Evolutionary conservation across 2,797 vertebrate genomes (phyloP), one percentile per base, ranked within the genome.

Genomic region (Siniperca obscura): DNA sequence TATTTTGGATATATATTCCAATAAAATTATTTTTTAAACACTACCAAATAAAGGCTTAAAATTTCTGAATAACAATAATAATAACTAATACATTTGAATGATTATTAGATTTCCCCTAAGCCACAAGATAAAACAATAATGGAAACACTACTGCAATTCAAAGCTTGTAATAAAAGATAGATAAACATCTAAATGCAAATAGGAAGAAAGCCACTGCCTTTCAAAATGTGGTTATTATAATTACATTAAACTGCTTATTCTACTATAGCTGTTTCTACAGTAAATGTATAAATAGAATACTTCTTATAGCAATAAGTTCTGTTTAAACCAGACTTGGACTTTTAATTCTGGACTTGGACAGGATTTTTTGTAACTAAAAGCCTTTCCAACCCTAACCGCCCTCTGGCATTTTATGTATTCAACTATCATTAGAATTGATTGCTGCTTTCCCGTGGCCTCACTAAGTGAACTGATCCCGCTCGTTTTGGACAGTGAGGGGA

Each of bases 391-490:
- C 9, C 36, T 19, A 53, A 21, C 62, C 13, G 22, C 68, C 55
- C 60, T 50, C 22, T 64, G 52, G n/a, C 79, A 42, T 67, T 70
- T 74, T 74, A 67, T 80, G 74, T 83, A 82, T 74, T 84, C 30
- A 30, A 69, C 86, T 85, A 84, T 87, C 79, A 81, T 84, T 82
- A 83, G 40, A 81, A 30, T 3, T 71, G 77, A 86, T 90, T 85
- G 80, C 60, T 66, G 78, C 81, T 90, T 78, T 82, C 86, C 82
- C 57, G 48, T 77, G 62, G 16, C 27, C 83, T 83, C 50, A 82
- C 83, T 91, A 72, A 85, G 84, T 89, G 62, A 81, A 70, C 73
- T 67, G 72, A 83, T 88, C 83, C 76, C 71, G 80, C 83, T 80
- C 38, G 57, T 70, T 89, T 82, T 46, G 84, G 82, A 92, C 84